Evolutionary conservation across 2,888 invertebrate species (phyloP), one percentile per base, ranked within the genome.

Genomic region (Dasypogon diadema): DNA sequence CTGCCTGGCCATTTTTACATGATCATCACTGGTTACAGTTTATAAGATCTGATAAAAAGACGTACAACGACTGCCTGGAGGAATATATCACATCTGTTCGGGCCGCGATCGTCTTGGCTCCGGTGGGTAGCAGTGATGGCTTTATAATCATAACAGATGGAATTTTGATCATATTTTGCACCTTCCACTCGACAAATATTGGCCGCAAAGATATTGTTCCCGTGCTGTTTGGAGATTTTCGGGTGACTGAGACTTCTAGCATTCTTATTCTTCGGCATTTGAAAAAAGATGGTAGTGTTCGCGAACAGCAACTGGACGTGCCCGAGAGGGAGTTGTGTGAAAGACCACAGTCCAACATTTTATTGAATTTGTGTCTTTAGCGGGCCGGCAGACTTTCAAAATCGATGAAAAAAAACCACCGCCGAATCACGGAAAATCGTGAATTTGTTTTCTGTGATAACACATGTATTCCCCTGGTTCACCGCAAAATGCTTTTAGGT

Each of bases 401-500:
- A 16, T n/a, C 12, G 18, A 73, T 12, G 14, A 26, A 30, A 54
- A 70, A 70, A 56, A 55, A 56, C n/a, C n/a, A 56, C 58, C 18
- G 18, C 48, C 58, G 76, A 79, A 79, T 79, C 79, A 79, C 79
- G 79, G 79, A 79, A 79, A 79, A 79, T 79, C 79, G 79, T 79
- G 79, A 79, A 79, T 79, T 79, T 79, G 76, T 78, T 78, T 76
- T 79, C 78, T 77, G 79, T 79, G 79, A 79, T 79, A 79, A 79
- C 79, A 79, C 79, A 77, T 79, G 79, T 79, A 76, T 73, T 74
- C 77, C 74, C 76, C 76, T 76, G 79, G 76, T 76, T 76, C 77
- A 78, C 75, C 76, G 79, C 79, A 70, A 79, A 79, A 79, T 79
- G 79, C 79, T 78, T 79, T 79, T 79, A 79, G 70, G 51, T 30